Conservation (phyloP, 2,797 vertebrate species). For the Enteromius treurensis region DNA sequence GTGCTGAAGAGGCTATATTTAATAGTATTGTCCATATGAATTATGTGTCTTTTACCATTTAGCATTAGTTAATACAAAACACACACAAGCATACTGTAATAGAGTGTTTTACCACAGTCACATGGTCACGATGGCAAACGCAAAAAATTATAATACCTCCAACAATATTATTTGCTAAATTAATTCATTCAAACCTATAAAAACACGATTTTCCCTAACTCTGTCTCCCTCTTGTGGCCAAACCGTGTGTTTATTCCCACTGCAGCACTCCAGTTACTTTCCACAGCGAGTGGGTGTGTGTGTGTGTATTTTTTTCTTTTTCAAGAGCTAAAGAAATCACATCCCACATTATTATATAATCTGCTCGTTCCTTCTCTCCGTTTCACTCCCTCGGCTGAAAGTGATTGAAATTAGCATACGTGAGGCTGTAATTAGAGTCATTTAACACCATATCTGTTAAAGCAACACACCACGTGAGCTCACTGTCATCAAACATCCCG, state of each 20-base stretch:
- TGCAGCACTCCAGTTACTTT: slow-evolving; percentile 41
- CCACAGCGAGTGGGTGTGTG: slow-evolving; percentile 41
- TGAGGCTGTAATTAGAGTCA: slow-evolving; percentile 39
- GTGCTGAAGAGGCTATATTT: background rate
- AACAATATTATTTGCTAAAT: background rate
- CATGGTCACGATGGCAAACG: background rate
- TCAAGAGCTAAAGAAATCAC: slow-evolving; percentile 51
- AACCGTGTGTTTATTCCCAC: background rate
- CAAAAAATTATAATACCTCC: background rate
- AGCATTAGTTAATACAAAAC: too few relatives aligned
- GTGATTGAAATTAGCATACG: slow-evolving; percentile 38
- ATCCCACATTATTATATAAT: slow-evolving; percentile 59
- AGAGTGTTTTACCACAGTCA: background rate
- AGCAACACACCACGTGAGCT: slow-evolving; percentile 14
- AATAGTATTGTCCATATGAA: background rate
- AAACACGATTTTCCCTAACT: background rate
- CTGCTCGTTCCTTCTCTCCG: slow-evolving; percentile 19
- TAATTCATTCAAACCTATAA: background rate
- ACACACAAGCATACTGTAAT: background rate
- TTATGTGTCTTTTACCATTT: background rate
- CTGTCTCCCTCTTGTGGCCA: slow-evolving; percentile 55
- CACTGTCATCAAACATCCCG: slow-evolving; percentile 37
- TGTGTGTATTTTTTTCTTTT: background rate
- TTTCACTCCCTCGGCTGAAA: slow-evolving; percentile 21
- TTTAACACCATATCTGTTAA: slow-evolving; percentile 38